Evolutionary conservation across 2,888 invertebrate species (phyloP), one percentile per base, ranked within the genome.

Genomic region (Caenorhabditis angaria): DNA sequence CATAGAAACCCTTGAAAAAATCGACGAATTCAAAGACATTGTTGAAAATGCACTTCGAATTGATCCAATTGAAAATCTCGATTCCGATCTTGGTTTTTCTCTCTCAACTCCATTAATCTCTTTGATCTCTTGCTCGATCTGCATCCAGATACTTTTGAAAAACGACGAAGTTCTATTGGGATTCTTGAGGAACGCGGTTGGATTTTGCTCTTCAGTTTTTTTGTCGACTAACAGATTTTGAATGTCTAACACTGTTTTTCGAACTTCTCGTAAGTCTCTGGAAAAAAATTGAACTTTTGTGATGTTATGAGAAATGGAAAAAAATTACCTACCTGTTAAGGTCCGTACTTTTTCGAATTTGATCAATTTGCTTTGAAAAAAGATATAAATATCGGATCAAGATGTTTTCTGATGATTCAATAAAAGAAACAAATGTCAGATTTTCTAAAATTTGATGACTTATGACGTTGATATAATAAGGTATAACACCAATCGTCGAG

Each of bases 201-300:
- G 48, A 5, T 47, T 64, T 2, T 63, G 62, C 2, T 56, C 50
- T 3, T 59, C 22, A 20, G 73, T 60, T 53, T 63, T 73, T 18
- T 61, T 32, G n/a, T 61, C 61, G 14, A 53, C 53, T 32, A 73
- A 48, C 5, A 73, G 41, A 6, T 51, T 69, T 24, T 68, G 65
- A 25, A 69, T 57, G 32, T 69, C 68, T 10, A 60, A 60, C 6
- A 69, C 57, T 1, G 73, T 73, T 60, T 66, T 65, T 4, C 64
- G 55, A 3, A 73, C 61, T 63, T 73, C 73, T 48, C 64, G 64
- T n/a, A 73, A n/a, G 27, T 73, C 73, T 60, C 73, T 73, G 50
- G 41, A 73, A 62, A 25, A 4, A 32, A 10, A 18, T 12, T 41
- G 6, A n/a, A n/a, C n/a, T 35, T 35, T 6, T 10, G 14, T 35